phyloP scores from a whole-genome alignment of 2,888 invertebrate genomes.

The Polyploca ridens region DNA sequence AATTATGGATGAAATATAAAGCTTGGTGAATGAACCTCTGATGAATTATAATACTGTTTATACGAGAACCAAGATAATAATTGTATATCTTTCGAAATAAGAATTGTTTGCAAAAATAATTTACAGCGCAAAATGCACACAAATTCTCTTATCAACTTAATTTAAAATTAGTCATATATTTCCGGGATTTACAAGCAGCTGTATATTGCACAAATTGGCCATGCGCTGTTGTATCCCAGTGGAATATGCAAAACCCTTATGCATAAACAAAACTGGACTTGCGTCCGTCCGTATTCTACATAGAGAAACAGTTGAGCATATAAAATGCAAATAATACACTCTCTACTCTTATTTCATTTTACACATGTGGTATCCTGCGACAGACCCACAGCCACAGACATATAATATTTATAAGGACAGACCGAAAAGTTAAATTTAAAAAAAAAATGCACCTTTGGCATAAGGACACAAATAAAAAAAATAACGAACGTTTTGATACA shows the following conservation, averaged over 20 bases:
- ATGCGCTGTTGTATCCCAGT: slow-evolving; percentile 24
- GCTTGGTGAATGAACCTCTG: no score
- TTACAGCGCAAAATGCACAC: background rate
- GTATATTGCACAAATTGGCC: slow-evolving; percentile 39
- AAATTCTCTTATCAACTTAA: background rate
- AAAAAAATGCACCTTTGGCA: no score
- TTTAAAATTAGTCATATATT: background rate
- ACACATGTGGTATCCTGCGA: background rate
- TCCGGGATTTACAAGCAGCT: slow-evolving; percentile 16
- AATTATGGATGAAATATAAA: no score
- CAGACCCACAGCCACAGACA: no score
- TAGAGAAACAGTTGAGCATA: slow-evolving; percentile 9
- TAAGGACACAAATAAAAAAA: no score
- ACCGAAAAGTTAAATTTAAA: no score
- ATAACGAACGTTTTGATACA: no score
- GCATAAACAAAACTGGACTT: slow-evolving; percentile 42
- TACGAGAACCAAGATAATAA: background rate
- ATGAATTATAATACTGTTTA: no score
- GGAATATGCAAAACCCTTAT: slow-evolving; percentile 47
- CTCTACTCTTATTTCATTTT: background rate
- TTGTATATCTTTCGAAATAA: background rate
- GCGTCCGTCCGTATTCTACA: slow-evolving; percentile 12
- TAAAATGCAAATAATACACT: slow-evolving; percentile 4
- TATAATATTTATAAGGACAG: no score
- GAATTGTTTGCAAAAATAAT: background rate